Conservation (phyloP, 2,113 vertebrate species). For the Galemys pyrenaicus region DNA sequence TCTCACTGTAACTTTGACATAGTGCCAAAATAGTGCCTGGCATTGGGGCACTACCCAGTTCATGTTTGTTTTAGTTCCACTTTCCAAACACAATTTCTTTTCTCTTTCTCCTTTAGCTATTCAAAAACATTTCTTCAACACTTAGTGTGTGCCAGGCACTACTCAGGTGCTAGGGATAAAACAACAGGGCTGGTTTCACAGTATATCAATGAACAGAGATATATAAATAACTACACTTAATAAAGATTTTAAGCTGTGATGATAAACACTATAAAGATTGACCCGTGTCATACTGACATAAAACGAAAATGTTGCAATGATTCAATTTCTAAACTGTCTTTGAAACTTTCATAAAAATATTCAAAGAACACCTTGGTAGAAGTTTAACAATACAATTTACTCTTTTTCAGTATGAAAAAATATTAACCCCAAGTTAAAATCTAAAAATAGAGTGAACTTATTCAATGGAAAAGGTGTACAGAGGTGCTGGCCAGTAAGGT, state of each 20-base stretch:
- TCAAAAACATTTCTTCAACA: neutral
- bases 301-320: neutral
- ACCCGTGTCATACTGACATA: neutral
- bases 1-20: neutral
- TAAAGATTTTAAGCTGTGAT: neutral
- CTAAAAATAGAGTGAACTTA: neutral
- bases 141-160: neutral
- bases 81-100: neutral
- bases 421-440: neutral
- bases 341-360: neutral
- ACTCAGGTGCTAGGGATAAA: neutral
- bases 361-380: neutral
- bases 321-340: neutral
- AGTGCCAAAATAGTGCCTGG: neutral
- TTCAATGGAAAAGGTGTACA: neutral
- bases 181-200: neutral
- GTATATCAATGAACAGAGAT: neutral
- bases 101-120: neutral
- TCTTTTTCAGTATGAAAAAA: neutral
- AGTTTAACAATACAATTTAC: neutral
- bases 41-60: neutral
- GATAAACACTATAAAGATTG: neutral
- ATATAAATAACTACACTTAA: neutral
- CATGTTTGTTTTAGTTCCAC: neutral
- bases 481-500: neutral